Conservation (phyloP, 1,140 invertebrate species). For the Streblospio benedicti region DNA sequence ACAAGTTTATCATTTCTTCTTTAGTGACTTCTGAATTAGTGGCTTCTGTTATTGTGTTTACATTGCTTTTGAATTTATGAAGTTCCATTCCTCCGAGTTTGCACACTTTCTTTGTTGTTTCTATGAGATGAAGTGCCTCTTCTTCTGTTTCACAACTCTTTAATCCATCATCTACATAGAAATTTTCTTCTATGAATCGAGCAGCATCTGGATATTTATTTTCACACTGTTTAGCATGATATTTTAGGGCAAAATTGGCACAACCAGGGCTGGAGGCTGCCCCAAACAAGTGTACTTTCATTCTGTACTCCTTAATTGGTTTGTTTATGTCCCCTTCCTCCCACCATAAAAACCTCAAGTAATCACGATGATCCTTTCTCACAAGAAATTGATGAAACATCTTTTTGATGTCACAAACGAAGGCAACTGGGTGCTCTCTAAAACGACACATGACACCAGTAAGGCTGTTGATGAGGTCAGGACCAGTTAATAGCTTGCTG, state of each 20-base stretch:
- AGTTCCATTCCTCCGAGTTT: constrained; percentile 11
- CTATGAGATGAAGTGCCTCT: constrained; percentile 6
- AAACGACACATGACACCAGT: constrained; percentile 25
- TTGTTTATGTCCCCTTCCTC: constrained; percentile 11
- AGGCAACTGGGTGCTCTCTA: constrained; percentile 21
- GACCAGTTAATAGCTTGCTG: constrained; percentile 25
- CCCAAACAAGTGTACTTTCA: constrained; percentile 21
- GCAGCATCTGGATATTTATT: background rate
- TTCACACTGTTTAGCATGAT: constrained; percentile 11
- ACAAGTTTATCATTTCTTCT: too few relatives aligned
- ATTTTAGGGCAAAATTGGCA: constrained; percentile 15
- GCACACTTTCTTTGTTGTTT: background rate
- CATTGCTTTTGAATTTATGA: constrained; percentile 12
- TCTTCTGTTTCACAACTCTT: constrained; percentile 1
- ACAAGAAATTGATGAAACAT: constrained; percentile 25
- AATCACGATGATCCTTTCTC: constrained; percentile 11
- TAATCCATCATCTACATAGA: constrained; percentile 22
- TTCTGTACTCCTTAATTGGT: constrained; percentile 13
- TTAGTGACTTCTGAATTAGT: too few relatives aligned
- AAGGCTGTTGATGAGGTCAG: constrained; percentile 38
- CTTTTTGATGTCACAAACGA: constrained; percentile 19
- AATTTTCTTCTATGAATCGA: constrained; percentile 3
- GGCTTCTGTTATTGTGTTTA: too few relatives aligned
- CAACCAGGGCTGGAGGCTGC: constrained; percentile 17
- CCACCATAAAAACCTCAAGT: constrained; percentile 22